Percentiles rank a stretch among this genome's conserved stretches.
phyloP scores from a whole-genome alignment of 2,797 vertebrate genomes.

The Spheniscus humboldti region DNA sequence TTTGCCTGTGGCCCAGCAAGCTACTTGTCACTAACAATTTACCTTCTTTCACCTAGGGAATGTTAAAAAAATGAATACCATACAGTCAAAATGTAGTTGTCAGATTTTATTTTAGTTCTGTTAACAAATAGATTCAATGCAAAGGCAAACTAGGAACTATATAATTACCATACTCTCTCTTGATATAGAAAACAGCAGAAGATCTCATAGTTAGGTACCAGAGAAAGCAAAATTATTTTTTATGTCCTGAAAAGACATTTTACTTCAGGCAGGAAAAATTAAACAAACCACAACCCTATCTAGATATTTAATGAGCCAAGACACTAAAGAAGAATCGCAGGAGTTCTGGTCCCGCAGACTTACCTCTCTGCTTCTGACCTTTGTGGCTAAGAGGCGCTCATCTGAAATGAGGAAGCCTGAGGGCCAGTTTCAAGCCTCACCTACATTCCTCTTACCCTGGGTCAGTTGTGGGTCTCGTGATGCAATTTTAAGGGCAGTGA shows the following conservation, averaged over 20 bases:
- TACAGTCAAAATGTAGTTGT: not conserved
- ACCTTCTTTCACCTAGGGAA: not conserved
- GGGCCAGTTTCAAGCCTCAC: not conserved
- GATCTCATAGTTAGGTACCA: not conserved
- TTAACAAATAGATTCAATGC: slow-evolving; percentile 4
- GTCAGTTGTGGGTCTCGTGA: not conserved
- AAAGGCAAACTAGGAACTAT: not conserved
- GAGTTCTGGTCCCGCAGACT: not conserved
- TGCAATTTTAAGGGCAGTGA: not conserved
- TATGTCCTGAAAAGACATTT: not conserved
- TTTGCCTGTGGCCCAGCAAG: not conserved
- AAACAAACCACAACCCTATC: slow-evolving; percentile 7
- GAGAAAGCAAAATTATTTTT: not conserved
- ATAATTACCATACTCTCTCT: not conserved
- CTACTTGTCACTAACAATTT: not conserved
- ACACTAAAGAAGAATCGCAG: slow-evolving; percentile 38
- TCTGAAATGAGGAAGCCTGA: not conserved
- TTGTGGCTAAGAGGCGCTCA: not conserved
- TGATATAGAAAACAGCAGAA: not conserved
- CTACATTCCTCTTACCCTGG: not conserved
- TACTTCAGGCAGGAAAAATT: slow-evolving; percentile 43
- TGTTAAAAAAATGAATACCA: not conserved
- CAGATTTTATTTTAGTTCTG: slow-evolving; percentile 34
- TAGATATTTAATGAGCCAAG: slow-evolving; percentile 10
- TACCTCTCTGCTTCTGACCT: not conserved